A percentile compares a stretch with the other conserved stretches of the same genome.
Conservation (phyloP, 2,797 vertebrate genomes). For the Characodon lateralis region DNA sequence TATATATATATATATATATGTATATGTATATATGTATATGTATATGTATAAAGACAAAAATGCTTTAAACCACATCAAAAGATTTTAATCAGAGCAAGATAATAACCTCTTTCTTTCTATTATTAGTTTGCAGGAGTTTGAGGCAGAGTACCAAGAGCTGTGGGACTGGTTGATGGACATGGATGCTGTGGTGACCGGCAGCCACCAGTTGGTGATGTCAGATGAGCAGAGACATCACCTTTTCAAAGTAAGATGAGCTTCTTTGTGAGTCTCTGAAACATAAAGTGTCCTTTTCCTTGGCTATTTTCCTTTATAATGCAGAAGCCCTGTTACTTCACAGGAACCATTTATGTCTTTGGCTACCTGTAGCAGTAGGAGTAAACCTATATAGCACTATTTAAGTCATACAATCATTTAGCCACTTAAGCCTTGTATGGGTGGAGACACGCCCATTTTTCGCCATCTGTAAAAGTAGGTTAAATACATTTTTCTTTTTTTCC, state of each 20-base stretch:
- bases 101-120: constrained; percentile 39
- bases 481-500: too few species aligned
- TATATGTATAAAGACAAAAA: too few species aligned
- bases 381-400: neutral
- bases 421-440: too few species aligned
- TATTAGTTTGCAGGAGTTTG: constrained; percentile 93
- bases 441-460: too few species aligned
- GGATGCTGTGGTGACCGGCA: constrained; percentile 95
- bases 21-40: too few species aligned
- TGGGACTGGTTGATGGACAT: constrained; percentile 99
- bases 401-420: neutral
- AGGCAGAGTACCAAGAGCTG: constrained; percentile 94
- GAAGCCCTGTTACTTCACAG: neutral
- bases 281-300: neutral
- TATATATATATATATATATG: too few species aligned
- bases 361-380: neutral
- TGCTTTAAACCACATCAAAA: neutral
- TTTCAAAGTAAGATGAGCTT: constrained; percentile 86
- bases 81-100: constrained; percentile 3
- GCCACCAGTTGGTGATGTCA: constrained; percentile 97
- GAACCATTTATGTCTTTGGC: neutral
- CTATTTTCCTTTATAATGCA: too few species aligned
- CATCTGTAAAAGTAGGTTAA: too few species aligned
- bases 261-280: neutral
- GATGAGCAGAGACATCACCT: constrained; percentile 96